Evolutionary conservation across 2,797 vertebrate species (phyloP).

Genomic region (Numenius phaeopus): DNA sequence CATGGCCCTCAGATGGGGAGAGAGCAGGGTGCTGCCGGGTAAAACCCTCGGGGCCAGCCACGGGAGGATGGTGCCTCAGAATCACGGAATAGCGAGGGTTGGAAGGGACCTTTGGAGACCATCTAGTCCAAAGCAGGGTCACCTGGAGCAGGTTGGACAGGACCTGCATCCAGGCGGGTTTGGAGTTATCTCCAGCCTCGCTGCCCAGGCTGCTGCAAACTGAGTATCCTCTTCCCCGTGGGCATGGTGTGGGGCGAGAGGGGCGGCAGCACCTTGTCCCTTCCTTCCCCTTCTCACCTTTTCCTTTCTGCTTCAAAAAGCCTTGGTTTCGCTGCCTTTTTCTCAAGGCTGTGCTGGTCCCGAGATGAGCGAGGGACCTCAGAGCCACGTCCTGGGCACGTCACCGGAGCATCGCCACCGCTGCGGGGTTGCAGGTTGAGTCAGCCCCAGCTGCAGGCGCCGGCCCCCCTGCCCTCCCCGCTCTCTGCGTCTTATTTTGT

Average conservation of each 20-base stretch:
- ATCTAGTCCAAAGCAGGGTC: background rate
- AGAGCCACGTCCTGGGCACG: accelerated
- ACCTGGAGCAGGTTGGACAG: background rate
- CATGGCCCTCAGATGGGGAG: background rate
- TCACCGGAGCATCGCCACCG: accelerated
- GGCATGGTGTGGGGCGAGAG: no score
- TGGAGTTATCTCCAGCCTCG: background rate
- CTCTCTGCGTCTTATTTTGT: background rate
- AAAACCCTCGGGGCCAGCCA: background rate
- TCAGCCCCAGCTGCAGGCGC: background rate
- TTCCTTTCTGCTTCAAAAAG: background rate
- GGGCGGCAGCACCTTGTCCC: background rate
- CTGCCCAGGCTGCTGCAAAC: background rate
- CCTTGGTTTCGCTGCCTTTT: background rate
- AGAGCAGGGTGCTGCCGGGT: background rate
- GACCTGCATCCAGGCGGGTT: background rate
- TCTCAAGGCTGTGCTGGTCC: background rate
- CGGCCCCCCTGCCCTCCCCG: background rate
- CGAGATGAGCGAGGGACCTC: background rate
- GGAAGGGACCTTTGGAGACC: background rate
- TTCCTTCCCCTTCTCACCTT: background rate
- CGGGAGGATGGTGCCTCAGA: no score
- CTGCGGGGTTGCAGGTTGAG: background rate
- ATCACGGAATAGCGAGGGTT: background rate
- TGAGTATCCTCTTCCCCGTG: background rate